Percentiles rank a stretch among this genome's conserved stretches.
Evolutionary conservation across 2,797 vertebrate genomes (phyloP).

Genomic region (Ataeniobius toweri): DNA sequence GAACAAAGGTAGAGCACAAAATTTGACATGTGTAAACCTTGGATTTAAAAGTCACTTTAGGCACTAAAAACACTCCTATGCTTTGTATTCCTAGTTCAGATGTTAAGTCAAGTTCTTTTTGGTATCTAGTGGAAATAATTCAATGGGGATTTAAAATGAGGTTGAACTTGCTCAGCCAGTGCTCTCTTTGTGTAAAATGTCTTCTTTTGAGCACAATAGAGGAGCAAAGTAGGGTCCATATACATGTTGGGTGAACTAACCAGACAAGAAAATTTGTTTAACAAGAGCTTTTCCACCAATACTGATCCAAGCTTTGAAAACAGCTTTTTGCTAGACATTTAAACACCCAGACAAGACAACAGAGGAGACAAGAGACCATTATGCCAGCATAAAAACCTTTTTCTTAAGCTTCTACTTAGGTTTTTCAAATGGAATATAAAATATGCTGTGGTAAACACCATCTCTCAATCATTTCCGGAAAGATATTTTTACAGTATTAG

Average conservation of each 20-base stretch:
- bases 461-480: neutral
- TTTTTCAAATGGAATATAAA: neutral
- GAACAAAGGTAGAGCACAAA: neutral
- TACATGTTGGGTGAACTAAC: neutral
- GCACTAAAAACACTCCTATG: too few species aligned
- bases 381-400: neutral
- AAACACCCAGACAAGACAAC: too few species aligned
- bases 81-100: neutral
- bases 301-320: too few species aligned
- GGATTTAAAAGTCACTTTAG: neutral
- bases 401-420: neutral
- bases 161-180: too few species aligned
- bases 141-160: neutral
- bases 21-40: neutral
- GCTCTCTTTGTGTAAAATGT: neutral
- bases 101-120: neutral
- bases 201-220: neutral
- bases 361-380: too few species aligned
- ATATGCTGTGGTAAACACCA: neutral
- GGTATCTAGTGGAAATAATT: neutral
- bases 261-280: neutral
- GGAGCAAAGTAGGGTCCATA: neutral
- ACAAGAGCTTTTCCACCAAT: too few species aligned
- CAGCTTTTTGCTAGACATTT: too few species aligned
- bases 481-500: neutral